Evolutionary conservation across 1,140 invertebrate genomes (phyloP), one percentile per base, ranked within the genome.

Genomic region (Acromyrmex echinatior): DNA sequence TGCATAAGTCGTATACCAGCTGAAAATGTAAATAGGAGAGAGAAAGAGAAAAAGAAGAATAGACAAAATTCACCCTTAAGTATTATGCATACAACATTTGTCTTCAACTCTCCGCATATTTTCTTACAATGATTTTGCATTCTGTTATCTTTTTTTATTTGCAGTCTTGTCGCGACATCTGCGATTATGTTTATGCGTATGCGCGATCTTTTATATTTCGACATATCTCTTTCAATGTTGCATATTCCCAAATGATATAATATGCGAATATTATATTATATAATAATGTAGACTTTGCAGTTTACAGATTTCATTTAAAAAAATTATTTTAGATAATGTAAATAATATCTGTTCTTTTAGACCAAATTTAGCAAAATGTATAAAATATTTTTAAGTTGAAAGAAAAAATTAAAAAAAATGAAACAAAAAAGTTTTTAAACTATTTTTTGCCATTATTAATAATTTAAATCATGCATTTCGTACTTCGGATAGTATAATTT

Each of bases 51-150:
- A 49, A 25, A 70, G 21, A 49, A 25, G 25, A 25, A 25, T 25
- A 80, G 60, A 21, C 45, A 68, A 68, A 86, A 58, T 25, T 86
- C 49, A 18, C 25, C 68, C 39, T 66, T 82, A 82, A 87, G 49
- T 73, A 70, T 86, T 82, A 86, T 73, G 73, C 21, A 71, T 79
- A 80, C 39, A 18, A 25, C 78, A 82, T 87, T 82, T 87, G 66
- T 73, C 7, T 51, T 35, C 25, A 70, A 53, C 53, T 80, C 3
- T 62, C 49, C 21, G 18, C 53, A 56, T 71, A 87, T 87, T 87
- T 65, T 87, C 18, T 71, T 18, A n/a, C 49, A 21, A 12, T 81
- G 39, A 7, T 49, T 35, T 86, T 31, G 12, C 16, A n/a, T 53
- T n/a, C 28, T 2, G n/a, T 39, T 66, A 66, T 45, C 16, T 31